phyloP scores from a whole-genome alignment of 37 sponge, comb jelly and placozoan species.

The Tethya wilhelma region DNA sequence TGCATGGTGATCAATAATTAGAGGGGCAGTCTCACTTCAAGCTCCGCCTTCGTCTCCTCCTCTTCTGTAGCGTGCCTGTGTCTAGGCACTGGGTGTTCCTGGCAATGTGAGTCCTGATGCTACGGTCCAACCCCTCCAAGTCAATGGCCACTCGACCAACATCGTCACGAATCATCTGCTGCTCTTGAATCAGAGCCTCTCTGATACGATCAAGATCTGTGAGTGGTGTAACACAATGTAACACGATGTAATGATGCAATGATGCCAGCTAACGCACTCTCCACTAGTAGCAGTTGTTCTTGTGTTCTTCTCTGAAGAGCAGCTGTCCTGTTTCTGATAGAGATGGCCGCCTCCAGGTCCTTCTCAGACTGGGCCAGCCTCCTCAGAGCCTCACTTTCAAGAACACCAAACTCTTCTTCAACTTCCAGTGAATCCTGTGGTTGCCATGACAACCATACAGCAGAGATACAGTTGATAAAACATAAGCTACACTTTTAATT shows the following conservation, averaged over 20 bases:
- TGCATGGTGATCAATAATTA: too few species aligned
- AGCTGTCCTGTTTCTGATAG: constrained; percentile 21
- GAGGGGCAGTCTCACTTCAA: too few species aligned
- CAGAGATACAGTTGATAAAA: background rate
- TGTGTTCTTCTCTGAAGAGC: background rate
- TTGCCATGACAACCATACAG: background rate
- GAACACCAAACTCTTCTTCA: background rate
- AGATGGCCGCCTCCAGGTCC: background rate
- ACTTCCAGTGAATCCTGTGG: background rate
- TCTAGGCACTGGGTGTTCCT: constrained; percentile 55
- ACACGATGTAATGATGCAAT: background rate
- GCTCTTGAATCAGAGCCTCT: constrained; percentile 24
- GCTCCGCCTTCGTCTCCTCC: background rate
- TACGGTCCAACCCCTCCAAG: constrained; percentile 25
- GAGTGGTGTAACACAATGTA: background rate
- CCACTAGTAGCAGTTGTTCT: constrained; percentile 28
- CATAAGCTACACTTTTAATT: background rate
- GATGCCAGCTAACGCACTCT: constrained; percentile 15
- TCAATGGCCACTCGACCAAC: constrained; percentile 35
- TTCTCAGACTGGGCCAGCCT: constrained; percentile 11
- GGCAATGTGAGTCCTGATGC: constrained; percentile 10
- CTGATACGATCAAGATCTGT: constrained; percentile 23
- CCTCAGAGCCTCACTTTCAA: background rate
- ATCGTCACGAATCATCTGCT: constrained; percentile 41
- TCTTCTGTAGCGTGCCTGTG: background rate